A percentile compares a stretch with the other conserved stretches of the same genome.
phyloP scores from a whole-genome alignment of 1,140 invertebrate species.

The Drosophila leontia region DNA sequence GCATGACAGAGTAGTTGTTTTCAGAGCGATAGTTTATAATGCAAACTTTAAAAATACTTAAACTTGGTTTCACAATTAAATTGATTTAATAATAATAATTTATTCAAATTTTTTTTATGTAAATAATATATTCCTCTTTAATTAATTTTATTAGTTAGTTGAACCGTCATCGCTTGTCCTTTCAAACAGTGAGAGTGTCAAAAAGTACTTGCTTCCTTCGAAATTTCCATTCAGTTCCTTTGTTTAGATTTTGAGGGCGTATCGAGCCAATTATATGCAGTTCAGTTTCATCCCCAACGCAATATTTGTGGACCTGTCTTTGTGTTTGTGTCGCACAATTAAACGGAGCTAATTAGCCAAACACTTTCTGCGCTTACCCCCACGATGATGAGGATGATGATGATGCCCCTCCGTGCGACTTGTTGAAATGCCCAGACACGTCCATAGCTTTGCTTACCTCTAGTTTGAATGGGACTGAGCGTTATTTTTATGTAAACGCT shows the following conservation, averaged over 20 bases:
- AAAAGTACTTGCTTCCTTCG: neutral
- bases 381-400: neutral
- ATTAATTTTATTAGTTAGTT: neutral
- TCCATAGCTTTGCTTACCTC: conserved; percentile 61
- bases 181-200: neutral
- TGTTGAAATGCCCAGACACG: conserved; percentile 64
- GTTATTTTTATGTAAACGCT: conserved; percentile 51
- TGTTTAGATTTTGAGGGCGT: conserved; percentile 57
- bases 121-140: neutral
- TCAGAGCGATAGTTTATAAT: too few relatives aligned
- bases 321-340: conserved; percentile 52
- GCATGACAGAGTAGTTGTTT: too few relatives aligned
- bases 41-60: too few relatives aligned
- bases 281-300: conserved; percentile 42
- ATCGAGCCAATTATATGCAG: conserved; percentile 70
- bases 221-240: conserved; percentile 27
- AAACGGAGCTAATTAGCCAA: conserved; percentile 67
- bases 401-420: conserved; percentile 16
- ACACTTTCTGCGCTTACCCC: conserved; percentile 60
- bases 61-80: too few relatives aligned
- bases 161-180: neutral
- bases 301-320: conserved; percentile 24
- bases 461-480: conserved; percentile 57
- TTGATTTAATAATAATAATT: too few relatives aligned
- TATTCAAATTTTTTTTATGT: too few relatives aligned